A percentile compares a stretch with the other conserved stretches of the same genome.
Conservation (phyloP, 2,888 invertebrate species). For the Lasius fuliginosus region DNA sequence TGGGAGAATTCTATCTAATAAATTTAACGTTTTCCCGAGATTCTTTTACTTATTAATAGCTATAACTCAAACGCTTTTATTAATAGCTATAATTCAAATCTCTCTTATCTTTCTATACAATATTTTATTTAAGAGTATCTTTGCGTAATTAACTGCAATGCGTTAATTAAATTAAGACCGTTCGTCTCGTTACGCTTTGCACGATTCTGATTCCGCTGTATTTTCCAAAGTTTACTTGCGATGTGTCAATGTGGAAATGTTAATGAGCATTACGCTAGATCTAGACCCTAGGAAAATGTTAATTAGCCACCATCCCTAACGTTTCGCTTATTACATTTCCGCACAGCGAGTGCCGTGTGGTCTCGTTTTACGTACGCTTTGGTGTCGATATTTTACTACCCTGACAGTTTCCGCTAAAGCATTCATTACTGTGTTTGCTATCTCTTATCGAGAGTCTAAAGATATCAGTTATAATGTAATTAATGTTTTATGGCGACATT, state of each 20-base stretch:
- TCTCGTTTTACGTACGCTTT: constrained; percentile 18
- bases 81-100: background rate
- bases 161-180: constrained; percentile 10
- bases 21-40: background rate
- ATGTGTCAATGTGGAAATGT: background rate
- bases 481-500: constrained; percentile 15
- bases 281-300: constrained; percentile 40
- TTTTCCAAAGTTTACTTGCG: constrained; percentile 33
- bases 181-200: constrained; percentile 40
- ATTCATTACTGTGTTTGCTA: constrained; percentile 33
- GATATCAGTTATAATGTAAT: constrained; percentile 19
- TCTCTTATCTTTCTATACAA: background rate
- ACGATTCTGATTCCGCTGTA: constrained; percentile 8
- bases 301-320: constrained; percentile 53
- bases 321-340: constrained; percentile 36
- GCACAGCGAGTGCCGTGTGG: constrained; percentile 4
- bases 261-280: constrained; percentile 47
- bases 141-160: background rate
- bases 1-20: background rate
- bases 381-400: constrained; percentile 28
- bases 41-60: background rate
- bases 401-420: constrained; percentile 1
- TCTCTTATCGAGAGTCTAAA: background rate
- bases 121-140: background rate
- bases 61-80: background rate